Evolutionary conservation across 37 sponge, comb jelly and placozoan species (phyloP).

Genomic region (Corticium candelabrum): DNA sequence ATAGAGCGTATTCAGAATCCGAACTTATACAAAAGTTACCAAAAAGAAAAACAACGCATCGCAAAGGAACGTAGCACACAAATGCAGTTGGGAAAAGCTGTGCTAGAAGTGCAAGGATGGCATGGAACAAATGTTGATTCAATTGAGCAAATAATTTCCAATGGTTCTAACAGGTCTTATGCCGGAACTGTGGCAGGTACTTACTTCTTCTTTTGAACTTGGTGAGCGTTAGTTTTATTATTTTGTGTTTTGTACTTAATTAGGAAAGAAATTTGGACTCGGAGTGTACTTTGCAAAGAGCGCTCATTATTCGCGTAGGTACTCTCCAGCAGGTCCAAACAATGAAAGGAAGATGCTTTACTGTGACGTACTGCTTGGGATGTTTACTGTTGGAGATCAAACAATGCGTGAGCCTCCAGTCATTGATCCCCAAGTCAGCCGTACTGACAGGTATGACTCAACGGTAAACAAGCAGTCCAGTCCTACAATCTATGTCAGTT

Average conservation of each 20-base stretch:
- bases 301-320: not conserved
- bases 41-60: slow-evolving; percentile 34
- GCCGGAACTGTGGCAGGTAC: not conserved
- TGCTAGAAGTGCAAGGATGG: slow-evolving; percentile 23
- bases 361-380: not conserved
- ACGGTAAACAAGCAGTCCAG: not conserved
- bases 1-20: slow-evolving; percentile 59
- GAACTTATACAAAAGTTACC: slow-evolving; percentile 31
- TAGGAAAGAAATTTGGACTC: not conserved
- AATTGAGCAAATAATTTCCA: not conserved
- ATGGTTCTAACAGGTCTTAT: slow-evolving; percentile 12
- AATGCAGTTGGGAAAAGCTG: not conserved
- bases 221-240: not conserved
- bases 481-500: not conserved
- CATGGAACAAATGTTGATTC: slow-evolving; percentile 37
- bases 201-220: too few species aligned
- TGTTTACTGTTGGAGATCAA: not conserved
- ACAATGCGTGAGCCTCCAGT: not conserved
- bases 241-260: not conserved
- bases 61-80: not conserved
- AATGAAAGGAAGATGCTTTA: not conserved
- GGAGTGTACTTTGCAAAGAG: slow-evolving; percentile 1
- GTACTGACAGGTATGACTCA: not conserved
- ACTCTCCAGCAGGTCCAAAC: not conserved
- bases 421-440: not conserved